Percentiles rank a stretch among this genome's conserved stretches.
phyloP scores from a whole-genome alignment of 2,113 vertebrate species.

The Arothron firmamentum region DNA sequence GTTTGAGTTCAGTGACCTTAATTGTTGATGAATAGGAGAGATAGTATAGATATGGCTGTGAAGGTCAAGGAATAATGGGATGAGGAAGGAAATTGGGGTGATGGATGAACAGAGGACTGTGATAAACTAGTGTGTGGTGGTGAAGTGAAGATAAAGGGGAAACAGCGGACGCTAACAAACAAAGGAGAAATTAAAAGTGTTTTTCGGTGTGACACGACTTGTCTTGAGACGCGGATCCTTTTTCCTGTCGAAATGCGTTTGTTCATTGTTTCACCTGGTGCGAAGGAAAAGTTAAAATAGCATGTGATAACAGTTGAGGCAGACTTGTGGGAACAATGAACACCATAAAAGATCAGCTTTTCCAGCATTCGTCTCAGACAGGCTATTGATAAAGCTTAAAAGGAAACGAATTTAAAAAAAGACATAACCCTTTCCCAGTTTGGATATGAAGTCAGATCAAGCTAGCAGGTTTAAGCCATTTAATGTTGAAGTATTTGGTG shows the following conservation, averaged over 20 bases:
- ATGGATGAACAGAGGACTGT: too few species aligned
- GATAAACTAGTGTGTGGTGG: too few species aligned
- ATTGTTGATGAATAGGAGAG: too few species aligned
- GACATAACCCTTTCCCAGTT: conserved; percentile 16
- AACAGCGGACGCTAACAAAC: not conserved
- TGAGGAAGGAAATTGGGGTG: too few species aligned
- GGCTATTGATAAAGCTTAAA: conserved; percentile 28
- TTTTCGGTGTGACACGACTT: conserved; percentile 15
- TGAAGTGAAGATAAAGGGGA: too few species aligned
- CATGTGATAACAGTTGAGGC: conserved; percentile 45
- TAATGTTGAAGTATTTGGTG: conserved; percentile 21
- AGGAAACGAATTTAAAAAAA: conserved; percentile 24
- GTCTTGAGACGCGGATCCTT: conserved; percentile 21
- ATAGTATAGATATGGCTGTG: not conserved
- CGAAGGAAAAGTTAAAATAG: conserved; percentile 65
- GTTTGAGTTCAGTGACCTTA: too few species aligned
- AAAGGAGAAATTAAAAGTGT: not conserved
- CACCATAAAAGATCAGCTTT: conserved; percentile 22
- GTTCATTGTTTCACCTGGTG: conserved; percentile 51
- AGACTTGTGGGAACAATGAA: conserved; percentile 35
- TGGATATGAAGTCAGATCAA: too few species aligned
- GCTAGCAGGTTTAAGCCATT: conserved; percentile 2
- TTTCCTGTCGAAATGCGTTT: conserved; percentile 41
- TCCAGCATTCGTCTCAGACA: conserved; percentile 28
- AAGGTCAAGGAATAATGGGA: not conserved